These are phyloP conservation scores for Melanogrammus aeglefinus DNA, from an alignment of 2,797 vertebrate genomes.

Conservation along the genomic window DNA sequence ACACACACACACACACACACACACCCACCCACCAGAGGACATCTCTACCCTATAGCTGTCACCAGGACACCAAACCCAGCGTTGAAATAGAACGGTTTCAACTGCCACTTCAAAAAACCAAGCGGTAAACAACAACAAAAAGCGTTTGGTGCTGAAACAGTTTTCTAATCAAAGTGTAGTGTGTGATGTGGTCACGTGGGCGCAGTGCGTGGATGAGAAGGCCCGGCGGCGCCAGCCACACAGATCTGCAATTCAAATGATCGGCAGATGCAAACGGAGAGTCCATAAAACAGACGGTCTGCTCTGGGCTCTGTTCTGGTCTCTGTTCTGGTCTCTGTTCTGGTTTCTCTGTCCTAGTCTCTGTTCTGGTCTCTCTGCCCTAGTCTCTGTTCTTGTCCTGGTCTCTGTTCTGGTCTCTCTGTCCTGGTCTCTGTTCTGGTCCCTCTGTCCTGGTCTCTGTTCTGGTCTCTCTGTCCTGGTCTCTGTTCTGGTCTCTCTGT, in stretches of 20 bases:
- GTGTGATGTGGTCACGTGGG: background rate
- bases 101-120: background rate
- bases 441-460: too few relatives aligned
- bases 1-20: conserved; percentile 49
- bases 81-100: background rate
- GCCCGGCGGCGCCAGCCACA: background rate
- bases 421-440: background rate
- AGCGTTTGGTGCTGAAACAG: background rate
- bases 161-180: background rate
- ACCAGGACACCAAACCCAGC: background rate
- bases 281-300: background rate
- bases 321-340: too few relatives aligned
- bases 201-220: background rate
- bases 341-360: too few relatives aligned
- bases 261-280: background rate
- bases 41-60: background rate
- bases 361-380: too few relatives aligned
- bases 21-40: background rate
- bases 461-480: too few relatives aligned
- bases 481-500: too few relatives aligned
- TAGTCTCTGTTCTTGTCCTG: too few relatives aligned
- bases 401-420: too few relatives aligned
- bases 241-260: background rate
- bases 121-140: background rate
- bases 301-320: background rate